Evolutionary conservation across 2,888 invertebrate genomes (phyloP), one percentile per base, ranked within the genome.

Genomic region (Himalopsyche japonica): DNA sequence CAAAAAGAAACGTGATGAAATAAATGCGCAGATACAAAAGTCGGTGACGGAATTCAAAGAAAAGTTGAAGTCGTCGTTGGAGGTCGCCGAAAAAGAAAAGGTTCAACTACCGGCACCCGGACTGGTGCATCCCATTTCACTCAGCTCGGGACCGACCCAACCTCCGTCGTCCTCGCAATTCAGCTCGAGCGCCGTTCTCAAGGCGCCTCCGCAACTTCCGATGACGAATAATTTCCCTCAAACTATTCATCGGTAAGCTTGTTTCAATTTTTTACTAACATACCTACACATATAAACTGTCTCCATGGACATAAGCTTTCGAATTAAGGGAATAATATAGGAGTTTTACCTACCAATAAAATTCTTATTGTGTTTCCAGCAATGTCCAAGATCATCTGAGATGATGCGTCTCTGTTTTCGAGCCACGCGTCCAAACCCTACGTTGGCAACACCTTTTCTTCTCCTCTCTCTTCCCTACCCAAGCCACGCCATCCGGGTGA

Each of bases 11-110:
- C 89, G 91, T 76, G 91, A 92, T 86, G 92, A 93, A 87, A 92
- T 93, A 89, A 93, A 94, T 87, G 92, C 93, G 5, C 93, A 93
- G 87, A 93, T 92, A 89, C 92, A 91, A 87, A 92, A 92, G 90
- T 92, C 92, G 91, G 92, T 92, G 87, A 91, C 91, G 1, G 91
- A 91, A 88, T 92, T 92, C 88, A 92, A 92, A 87, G 90, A 92
- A 89, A 92, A 92, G 89, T 91, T 92, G 87, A 85, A 83, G 64
- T 91, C 83, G 3, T 78, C 86, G 18, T 76, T 87, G 80, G 79
- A 91, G 0, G 89, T 89, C 70, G 91, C 91, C 1, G 91, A 92
- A 12, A 70, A 70, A 27, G 81, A 88, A 87, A 84, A 88, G 88
- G 86, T 82, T 85, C 57, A 88, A 88, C 30, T 90, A 43, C 91